Conservation (phyloP, 2,113 vertebrate species). For the Pseudorasbora parva region DNA sequence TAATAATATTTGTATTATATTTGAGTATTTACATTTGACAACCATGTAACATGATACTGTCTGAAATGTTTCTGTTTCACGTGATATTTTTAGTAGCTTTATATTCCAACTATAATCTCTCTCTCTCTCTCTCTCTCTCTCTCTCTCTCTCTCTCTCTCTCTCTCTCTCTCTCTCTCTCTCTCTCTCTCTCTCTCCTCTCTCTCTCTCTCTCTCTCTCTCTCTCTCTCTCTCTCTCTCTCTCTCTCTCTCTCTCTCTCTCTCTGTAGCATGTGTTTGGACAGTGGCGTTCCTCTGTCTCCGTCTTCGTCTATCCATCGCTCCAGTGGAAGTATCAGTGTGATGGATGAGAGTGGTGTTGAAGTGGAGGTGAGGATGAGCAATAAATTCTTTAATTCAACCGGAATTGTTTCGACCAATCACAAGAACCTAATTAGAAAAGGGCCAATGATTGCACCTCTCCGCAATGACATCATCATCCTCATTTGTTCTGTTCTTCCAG, state of each 20-base stretch:
- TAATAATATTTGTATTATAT: background rate
- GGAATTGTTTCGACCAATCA: background rate
- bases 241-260: too few species aligned
- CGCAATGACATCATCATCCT: background rate
- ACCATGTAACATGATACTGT: background rate
- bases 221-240: too few species aligned
- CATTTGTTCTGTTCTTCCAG: conserved; percentile 14
- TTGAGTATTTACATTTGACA: background rate
- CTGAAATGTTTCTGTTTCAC: background rate
- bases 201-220: too few species aligned
- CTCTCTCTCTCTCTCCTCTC: too few species aligned
- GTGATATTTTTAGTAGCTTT: background rate
- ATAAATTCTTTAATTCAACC: background rate
- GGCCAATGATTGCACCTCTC: background rate
- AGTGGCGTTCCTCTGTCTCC: conserved; percentile 54
- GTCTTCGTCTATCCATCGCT: conserved; percentile 69
- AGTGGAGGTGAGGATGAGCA: conserved; percentile 78
- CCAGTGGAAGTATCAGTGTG: conserved; percentile 71
- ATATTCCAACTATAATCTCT: background rate
- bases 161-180: too few species aligned
- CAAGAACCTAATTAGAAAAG: background rate
- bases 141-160: too few species aligned
- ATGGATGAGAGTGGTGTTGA: conserved; percentile 75
- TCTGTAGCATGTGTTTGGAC: conserved; percentile 54
- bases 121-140: too few species aligned